Percentiles rank a stretch among this genome's conserved stretches.
phyloP scores from a whole-genome alignment of 2,888 invertebrate species.

The Philonicus albiceps region DNA sequence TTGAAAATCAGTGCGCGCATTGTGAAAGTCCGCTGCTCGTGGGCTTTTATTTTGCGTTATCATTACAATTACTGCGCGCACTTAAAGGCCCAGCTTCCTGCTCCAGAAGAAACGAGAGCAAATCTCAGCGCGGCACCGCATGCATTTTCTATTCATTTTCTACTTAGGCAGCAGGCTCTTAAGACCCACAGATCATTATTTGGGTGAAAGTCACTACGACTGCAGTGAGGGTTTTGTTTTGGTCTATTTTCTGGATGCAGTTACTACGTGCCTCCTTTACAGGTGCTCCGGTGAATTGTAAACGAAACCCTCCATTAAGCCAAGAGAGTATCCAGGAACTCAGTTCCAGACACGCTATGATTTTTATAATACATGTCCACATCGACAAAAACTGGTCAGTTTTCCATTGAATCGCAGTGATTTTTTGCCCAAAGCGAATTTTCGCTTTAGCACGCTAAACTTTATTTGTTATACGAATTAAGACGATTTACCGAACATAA shows the following conservation, averaged over 20 bases:
- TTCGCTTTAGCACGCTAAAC: not conserved
- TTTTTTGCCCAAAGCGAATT: not conserved
- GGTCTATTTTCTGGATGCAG: not conserved
- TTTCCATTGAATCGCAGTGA: not conserved
- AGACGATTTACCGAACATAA: not conserved
- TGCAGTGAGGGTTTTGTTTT: not conserved
- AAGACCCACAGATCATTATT: not conserved
- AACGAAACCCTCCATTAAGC: not conserved
- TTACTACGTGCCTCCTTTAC: not conserved
- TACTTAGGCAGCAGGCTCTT: not conserved
- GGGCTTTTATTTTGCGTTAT: constrained; percentile 10
- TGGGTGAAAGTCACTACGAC: not conserved
- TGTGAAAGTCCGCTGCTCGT: constrained; percentile 2
- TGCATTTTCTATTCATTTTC: not conserved
- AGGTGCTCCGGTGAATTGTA: not conserved
- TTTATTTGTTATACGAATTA: not conserved
- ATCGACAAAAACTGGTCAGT: not conserved
- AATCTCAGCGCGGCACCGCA: not conserved
- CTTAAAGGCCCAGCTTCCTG: constrained; percentile 2
- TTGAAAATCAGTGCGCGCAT: not conserved
- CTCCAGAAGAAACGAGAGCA: not conserved
- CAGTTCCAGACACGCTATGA: not conserved
- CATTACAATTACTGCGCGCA: constrained; percentile 13
- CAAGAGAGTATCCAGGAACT: not conserved
- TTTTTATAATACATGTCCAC: not conserved